phyloP scores from a whole-genome alignment of 2,797 vertebrate genomes.

The Enteromius anoplus region DNA sequence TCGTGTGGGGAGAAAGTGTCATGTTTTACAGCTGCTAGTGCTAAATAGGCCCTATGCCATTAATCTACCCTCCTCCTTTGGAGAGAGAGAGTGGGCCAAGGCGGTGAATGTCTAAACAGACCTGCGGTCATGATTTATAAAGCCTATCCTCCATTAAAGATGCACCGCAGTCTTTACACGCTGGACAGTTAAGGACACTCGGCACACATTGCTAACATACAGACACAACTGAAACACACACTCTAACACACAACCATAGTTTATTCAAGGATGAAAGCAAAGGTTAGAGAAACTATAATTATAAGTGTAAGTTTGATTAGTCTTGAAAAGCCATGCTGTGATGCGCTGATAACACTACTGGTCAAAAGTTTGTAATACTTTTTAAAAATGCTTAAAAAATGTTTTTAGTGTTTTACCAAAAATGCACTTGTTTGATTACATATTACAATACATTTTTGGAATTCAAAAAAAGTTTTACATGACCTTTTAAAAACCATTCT shows the following conservation, averaged over 20 bases:
- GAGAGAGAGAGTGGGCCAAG: conserved; percentile 71
- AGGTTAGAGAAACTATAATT: conserved; percentile 1
- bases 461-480: background rate
- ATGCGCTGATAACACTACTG: conserved; percentile 16
- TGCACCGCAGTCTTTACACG: conserved; percentile 72
- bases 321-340: conserved; percentile 30
- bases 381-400: background rate
- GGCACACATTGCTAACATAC: conserved; percentile 42
- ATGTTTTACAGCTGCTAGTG: conserved; percentile 66
- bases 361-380: background rate
- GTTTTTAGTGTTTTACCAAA: background rate
- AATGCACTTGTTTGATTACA: background rate
- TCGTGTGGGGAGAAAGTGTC: conserved; percentile 55
- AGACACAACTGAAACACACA: conserved; percentile 35
- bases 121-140: conserved; percentile 76
- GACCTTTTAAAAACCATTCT: background rate
- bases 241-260: conserved; percentile 37
- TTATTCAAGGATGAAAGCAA: conserved; percentile 15
- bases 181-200: conserved; percentile 75
- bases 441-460: background rate
- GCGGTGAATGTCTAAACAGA: conserved; percentile 76
- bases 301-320: conserved; percentile 10
- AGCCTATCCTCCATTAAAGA: conserved; percentile 70
- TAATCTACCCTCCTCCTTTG: conserved; percentile 70
- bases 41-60: conserved; percentile 75